Evolutionary conservation across 1,140 invertebrate species (phyloP).

Genomic region (Eueides isabella): DNA sequence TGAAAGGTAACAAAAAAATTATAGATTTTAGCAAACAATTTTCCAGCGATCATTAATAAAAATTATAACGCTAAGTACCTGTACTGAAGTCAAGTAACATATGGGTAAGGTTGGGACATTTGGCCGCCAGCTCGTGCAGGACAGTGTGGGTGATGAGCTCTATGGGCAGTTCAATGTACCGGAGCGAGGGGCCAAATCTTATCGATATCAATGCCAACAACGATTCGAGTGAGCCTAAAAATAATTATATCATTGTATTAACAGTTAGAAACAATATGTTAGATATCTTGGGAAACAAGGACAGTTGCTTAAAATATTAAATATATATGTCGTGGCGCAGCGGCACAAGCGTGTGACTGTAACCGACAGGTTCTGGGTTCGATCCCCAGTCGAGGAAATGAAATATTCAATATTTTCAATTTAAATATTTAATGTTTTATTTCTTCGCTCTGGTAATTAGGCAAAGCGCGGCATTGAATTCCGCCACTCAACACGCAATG

Average conservation of each 20-base stretch:
- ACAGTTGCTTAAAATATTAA: neutral
- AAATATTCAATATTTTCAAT: no score
- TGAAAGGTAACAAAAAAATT: no score
- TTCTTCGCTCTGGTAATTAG: no score
- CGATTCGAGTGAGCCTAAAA: conserved; percentile 88
- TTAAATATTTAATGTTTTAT: no score
- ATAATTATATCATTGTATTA: conserved; percentile 14
- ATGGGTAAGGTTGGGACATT: conserved; percentile 98
- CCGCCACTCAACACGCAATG: no score
- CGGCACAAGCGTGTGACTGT: no score
- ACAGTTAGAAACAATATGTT: neutral
- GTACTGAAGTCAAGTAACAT: conserved; percentile 99
- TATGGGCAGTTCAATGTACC: conserved; percentile 98
- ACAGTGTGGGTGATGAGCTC: conserved; percentile 99
- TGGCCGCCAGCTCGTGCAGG: conserved; percentile 97
- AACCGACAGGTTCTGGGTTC: no score
- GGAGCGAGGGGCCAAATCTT: conserved; percentile 94
- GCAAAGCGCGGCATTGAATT: no score
- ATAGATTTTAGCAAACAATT: no score
- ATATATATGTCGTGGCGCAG: no score
- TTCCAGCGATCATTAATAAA: no score
- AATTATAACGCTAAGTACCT: conserved; percentile 57
- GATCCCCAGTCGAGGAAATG: no score
- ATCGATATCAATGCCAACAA: conserved; percentile 93
- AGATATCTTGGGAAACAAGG: neutral